A percentile compares a stretch with the other conserved stretches of the same genome.
phyloP scores from a whole-genome alignment of 2,797 vertebrate species.

The Hephaestus fuliginosus region DNA sequence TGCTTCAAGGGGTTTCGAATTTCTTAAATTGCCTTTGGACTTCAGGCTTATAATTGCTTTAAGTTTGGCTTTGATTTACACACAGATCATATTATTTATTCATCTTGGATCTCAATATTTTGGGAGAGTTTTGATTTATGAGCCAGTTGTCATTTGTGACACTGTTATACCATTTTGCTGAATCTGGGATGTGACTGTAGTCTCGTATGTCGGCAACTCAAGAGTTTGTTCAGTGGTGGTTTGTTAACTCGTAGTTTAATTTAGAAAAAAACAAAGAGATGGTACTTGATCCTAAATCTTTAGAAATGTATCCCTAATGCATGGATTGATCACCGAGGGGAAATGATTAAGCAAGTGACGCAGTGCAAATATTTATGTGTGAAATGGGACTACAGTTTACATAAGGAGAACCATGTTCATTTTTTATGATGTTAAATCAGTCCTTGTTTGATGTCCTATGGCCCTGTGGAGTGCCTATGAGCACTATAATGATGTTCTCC shows the following conservation, averaged over 20 bases:
- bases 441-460: neutral
- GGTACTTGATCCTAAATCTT: neutral
- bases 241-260: conserved; percentile 17
- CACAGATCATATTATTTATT: conserved; percentile 37
- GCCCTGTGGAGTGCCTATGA: neutral
- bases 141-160: conserved; percentile 18
- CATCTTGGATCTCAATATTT: conserved; percentile 36
- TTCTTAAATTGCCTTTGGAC: conserved; percentile 28
- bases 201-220: neutral
- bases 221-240: neutral
- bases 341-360: neutral
- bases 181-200: conserved; percentile 11
- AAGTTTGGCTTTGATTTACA: conserved; percentile 35
- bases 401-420: neutral
- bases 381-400: conserved; percentile 9
- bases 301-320: neutral
- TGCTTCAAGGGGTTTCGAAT: conserved; percentile 43
- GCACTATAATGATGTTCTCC: neutral
- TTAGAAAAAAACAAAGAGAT: conserved; percentile 12
- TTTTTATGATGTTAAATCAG: conserved; percentile 14
- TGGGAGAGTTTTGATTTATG: neutral
- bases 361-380: conserved; percentile 21
- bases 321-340: neutral
- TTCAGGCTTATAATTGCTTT: conserved; percentile 33
- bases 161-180: conserved; percentile 1